These are phyloP conservation scores for Menidia beryllina DNA, from an alignment of 2,113 vertebrate species.

Conservation along the genomic window DNA sequence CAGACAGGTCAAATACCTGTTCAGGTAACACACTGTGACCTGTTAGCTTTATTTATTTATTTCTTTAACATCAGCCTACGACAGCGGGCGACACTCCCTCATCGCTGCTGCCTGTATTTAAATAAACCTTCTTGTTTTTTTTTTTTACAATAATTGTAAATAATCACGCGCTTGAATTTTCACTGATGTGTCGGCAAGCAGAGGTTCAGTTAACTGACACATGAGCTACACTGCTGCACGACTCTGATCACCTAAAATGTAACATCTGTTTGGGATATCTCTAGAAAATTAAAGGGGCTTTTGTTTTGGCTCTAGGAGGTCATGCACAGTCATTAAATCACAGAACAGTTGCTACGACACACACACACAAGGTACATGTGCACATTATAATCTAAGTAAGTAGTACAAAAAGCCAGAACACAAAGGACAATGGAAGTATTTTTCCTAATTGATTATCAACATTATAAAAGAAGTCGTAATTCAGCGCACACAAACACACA, in stretches of 20 bases:
- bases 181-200: not conserved
- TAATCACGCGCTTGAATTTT: conserved; percentile 1
- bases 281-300: conserved; percentile 21
- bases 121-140: conserved; percentile 6
- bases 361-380: not conserved
- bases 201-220: not conserved
- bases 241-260: conserved; percentile 42
- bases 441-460: conserved; percentile 24
- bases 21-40: conserved; percentile 66
- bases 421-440: conserved; percentile 9
- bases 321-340: conserved; percentile 39
- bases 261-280: conserved; percentile 42
- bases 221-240: conserved; percentile 11
- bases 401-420: conserved; percentile 4
- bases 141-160: not conserved
- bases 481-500: not conserved
- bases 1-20: conserved; percentile 77
- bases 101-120: conserved; percentile 6
- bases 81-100: conserved; percentile 30
- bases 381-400: not conserved
- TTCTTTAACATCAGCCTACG: conserved; percentile 48
- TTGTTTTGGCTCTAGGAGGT: conserved; percentile 16
- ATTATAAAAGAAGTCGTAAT: conserved; percentile 2
- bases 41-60: conserved; percentile 35
- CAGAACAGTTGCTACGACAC: not conserved